Evolutionary conservation across 1,140 invertebrate species (phyloP), one percentile per base, ranked within the genome.

Genomic region (Zaprionus kolodkinae): DNA sequence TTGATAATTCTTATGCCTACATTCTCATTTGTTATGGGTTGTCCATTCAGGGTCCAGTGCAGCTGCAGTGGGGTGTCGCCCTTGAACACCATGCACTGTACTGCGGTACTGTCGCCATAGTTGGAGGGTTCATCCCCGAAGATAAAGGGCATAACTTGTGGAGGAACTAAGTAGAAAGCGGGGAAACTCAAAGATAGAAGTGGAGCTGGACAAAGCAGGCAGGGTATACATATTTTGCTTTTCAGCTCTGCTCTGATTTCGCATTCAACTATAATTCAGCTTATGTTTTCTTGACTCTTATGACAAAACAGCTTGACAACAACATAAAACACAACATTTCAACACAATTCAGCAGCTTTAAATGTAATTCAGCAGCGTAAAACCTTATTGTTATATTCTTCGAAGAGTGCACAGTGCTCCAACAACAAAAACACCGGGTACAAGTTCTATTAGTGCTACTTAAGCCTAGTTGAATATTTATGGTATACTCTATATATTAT

Each of bases 41-140:
- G 89, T 27, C 96, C 95, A 78, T 97, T 96, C 63, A 96, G 94
- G n/a, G 94, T 94, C 96, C 97, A 97, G n/a, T 94, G 94, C 55
- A 96, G 94, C 63, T 95, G 94, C 50, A 97, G 93, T 2, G 96
- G 96, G 63, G 94, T 92, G 92, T 96, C 96, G 55, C 96, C 96
- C 92, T 96, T 96, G 80, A 95, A 94, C 21, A 96, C 94, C 76
- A 96, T 95, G 93, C 97, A 98, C 50, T 94, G 93, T 6, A 94
- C 93, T 11, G 95, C 94, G 7, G 91, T 92, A 63, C 94, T 94
- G 79, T 96, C 95, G 36, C 95, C 95, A 65, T 94, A 94, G 91
- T 96, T 96, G 17, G 96, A 93, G 36, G 95, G 94, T 52, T 95
- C 94, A 69, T 96, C 95, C 21, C 95, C 95, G 82, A 96, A 96